Evolutionary conservation across 1,140 invertebrate species (phyloP).

Genomic region (Apocrypta bakeri): DNA sequence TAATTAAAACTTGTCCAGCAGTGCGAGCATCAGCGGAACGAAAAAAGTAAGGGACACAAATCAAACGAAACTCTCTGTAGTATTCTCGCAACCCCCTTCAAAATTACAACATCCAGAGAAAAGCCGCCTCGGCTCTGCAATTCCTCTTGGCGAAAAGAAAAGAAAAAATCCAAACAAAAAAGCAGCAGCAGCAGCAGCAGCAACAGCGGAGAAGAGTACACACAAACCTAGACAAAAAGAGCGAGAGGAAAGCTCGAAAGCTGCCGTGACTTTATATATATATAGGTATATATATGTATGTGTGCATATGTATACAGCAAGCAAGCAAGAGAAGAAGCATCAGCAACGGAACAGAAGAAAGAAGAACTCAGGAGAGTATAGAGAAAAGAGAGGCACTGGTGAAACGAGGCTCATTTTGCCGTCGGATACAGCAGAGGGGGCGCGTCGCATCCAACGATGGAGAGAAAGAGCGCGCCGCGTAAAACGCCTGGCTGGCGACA

Average conservation of each 20-base stretch:
- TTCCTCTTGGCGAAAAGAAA: conserved; percentile 7
- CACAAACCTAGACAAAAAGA: neutral
- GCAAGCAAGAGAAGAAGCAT: neutral
- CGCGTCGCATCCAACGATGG: conserved; percentile 42
- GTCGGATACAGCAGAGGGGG: conserved; percentile 34
- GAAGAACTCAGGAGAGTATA: neutral
- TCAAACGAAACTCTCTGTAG: conserved; percentile 16
- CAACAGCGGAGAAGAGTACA: conserved; percentile 1
- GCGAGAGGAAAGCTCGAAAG: neutral
- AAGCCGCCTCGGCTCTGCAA: neutral
- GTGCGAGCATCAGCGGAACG: neutral
- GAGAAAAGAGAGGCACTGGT: neutral
- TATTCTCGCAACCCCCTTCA: conserved; percentile 17
- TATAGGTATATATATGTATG: too few relatives aligned
- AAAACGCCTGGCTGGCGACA: conserved; percentile 74
- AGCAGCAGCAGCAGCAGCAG: conserved; percentile 20
- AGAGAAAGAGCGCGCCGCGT: conserved; percentile 55
- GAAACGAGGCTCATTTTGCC: conserved; percentile 48
- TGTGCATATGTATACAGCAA: neutral
- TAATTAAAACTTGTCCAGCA: conserved; percentile 12
- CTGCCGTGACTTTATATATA: neutral
- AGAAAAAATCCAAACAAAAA: conserved; percentile 10
- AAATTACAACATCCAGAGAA: conserved; percentile 41
- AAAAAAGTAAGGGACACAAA: conserved; percentile 5
- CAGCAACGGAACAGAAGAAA: conserved; percentile 7